Evolutionary conservation across 2,888 invertebrate genomes (phyloP).

Genomic region (Pollenia griseotomentosa): DNA sequence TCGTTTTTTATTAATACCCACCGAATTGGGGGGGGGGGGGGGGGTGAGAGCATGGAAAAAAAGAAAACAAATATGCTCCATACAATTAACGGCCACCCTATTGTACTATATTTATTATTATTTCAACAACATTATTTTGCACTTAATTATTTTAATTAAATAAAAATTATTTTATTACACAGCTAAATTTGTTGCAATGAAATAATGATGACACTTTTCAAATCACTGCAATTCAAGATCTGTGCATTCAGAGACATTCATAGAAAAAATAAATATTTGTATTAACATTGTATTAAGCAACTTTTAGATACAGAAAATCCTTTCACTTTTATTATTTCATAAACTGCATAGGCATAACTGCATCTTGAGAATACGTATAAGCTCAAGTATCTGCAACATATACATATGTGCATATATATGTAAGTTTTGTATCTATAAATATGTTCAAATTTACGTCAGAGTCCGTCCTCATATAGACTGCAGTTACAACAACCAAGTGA

Average conservation of each 20-base stretch:
- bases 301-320: constrained; percentile 50
- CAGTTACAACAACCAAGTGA: constrained; percentile 19
- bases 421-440: not conserved
- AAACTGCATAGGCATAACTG: not conserved
- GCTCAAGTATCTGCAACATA: not conserved
- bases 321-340: constrained; percentile 63
- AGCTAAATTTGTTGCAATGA: constrained; percentile 7
- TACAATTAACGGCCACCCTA: no score
- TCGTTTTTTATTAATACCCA: no score
- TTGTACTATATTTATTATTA: not conserved
- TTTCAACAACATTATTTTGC: not conserved
- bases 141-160: not conserved
- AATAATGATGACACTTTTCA: constrained; percentile 40
- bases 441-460: not conserved
- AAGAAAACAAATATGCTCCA: no score
- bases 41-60: no score
- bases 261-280: not conserved
- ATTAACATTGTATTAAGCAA: constrained; percentile 1
- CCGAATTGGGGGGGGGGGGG: no score
- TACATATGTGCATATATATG: not conserved
- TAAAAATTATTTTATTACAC: constrained; percentile 10
- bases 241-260: not conserved
- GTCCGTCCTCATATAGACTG: constrained; percentile 34
- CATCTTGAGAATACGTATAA: constrained; percentile 6
- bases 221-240: constrained; percentile 20